Evolutionary conservation across 2,113 vertebrate genomes (phyloP).

Genomic region (Thalassarche chlororhynchos): DNA sequence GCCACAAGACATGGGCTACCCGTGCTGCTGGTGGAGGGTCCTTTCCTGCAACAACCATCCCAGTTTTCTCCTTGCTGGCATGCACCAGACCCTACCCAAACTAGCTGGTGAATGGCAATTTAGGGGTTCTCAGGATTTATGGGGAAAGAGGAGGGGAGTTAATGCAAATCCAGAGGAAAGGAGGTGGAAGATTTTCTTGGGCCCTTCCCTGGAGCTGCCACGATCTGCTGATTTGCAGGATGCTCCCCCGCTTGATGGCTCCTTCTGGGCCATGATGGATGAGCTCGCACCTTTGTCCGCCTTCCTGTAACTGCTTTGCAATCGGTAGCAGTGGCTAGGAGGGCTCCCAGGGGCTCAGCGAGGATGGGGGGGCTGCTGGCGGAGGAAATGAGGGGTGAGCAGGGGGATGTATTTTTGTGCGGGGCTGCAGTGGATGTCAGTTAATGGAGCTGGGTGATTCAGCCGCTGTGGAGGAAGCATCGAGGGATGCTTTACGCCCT

Average conservation of each 20-base stretch:
- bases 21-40: background rate
- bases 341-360: background rate
- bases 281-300: background rate
- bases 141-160: background rate
- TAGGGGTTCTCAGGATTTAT: background rate
- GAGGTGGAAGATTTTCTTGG: background rate
- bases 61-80: background rate
- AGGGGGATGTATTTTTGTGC: background rate
- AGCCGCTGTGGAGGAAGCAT: background rate
- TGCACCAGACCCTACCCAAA: background rate
- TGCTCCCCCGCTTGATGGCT: background rate
- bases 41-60: background rate
- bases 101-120: background rate
- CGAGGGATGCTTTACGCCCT: background rate
- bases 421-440: background rate
- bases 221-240: background rate
- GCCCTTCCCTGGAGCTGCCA: fast-evolving
- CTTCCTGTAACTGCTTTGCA: conserved; percentile 17
- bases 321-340: background rate
- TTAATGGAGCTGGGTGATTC: background rate
- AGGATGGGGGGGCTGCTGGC: background rate
- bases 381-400: background rate
- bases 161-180: background rate
- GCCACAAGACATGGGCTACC: background rate
- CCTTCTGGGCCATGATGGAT: background rate